A percentile compares a stretch with the other conserved stretches of the same genome.
These are phyloP conservation scores for Rhopalosiphum nymphaeae DNA, from an alignment of 2,888 invertebrate genomes.

Conservation along the genomic window DNA sequence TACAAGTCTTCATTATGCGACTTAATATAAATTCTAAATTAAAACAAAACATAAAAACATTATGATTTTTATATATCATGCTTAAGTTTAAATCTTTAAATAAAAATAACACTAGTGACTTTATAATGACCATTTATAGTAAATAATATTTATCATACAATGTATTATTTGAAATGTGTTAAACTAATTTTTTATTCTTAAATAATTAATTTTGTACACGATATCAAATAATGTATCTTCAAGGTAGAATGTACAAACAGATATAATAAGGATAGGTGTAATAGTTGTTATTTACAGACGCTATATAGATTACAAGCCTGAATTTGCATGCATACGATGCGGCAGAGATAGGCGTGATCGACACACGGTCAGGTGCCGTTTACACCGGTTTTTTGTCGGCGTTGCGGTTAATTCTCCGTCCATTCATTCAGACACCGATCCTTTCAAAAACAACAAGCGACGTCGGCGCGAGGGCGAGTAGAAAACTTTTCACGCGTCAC, in stretches of 20 bases:
- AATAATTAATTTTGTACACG: neutral
- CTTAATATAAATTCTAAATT: neutral
- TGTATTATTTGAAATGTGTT: neutral
- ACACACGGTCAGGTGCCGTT: neutral
- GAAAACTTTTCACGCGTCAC: neutral
- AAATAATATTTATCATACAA: neutral
- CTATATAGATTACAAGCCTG: no score
- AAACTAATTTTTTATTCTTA: neutral
- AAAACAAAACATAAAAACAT: neutral
- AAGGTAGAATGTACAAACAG: neutral
- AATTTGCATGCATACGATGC: neutral
- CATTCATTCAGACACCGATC: neutral
- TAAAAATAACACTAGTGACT: neutral
- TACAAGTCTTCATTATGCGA: neutral
- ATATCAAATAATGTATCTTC: neutral
- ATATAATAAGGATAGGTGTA: neutral
- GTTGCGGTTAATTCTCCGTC: neutral
- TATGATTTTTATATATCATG: neutral
- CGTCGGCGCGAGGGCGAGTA: neutral
- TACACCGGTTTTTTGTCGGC: neutral
- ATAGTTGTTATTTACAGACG: neutral
- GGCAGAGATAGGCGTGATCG: neutral
- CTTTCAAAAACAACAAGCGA: neutral
- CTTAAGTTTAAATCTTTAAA: neutral
- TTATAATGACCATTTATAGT: neutral